Evolutionary conservation across 2,888 invertebrate species (phyloP).

Genomic region (Scaptomyza tumidula): DNA sequence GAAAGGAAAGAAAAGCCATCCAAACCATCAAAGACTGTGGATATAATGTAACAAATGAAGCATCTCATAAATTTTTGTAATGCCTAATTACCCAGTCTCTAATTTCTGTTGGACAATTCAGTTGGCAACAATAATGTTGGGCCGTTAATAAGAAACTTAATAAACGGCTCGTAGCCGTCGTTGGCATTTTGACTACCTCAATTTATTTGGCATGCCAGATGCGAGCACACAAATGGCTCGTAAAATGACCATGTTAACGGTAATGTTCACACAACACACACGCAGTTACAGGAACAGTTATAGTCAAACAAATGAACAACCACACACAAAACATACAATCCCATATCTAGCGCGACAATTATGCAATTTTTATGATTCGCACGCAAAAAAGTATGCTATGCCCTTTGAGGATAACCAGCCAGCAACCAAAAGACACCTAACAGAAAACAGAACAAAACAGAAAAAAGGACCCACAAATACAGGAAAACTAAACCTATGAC

Average conservation of each 20-base stretch:
- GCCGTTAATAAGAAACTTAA: constrained; percentile 49
- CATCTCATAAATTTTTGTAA: constrained; percentile 27
- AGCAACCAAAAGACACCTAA: constrained; percentile 36
- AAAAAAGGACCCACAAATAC: constrained; percentile 14
- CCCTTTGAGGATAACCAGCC: constrained; percentile 48
- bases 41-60: constrained; percentile 25
- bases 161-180: constrained; percentile 36
- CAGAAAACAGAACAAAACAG: constrained; percentile 25
- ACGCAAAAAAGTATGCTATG: constrained; percentile 59
- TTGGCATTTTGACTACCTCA: constrained; percentile 50
- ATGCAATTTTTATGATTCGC: constrained; percentile 72
- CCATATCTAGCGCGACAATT: constrained; percentile 47
- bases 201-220: constrained; percentile 66
- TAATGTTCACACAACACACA: constrained; percentile 50
- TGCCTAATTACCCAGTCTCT: constrained; percentile 30
- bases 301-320: neutral
- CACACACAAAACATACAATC: neutral
- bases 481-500: neutral
- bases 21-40: neutral
- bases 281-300: constrained; percentile 39
- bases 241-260: constrained; percentile 54
- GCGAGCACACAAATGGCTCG: constrained; percentile 60
- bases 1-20: neutral
- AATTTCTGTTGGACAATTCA: constrained; percentile 6
- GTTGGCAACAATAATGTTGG: constrained; percentile 31